A percentile compares a stretch with the other conserved stretches of the same genome.
Evolutionary conservation across 2,888 invertebrate genomes (phyloP).

Genomic region (Leptothorax acervorum): DNA sequence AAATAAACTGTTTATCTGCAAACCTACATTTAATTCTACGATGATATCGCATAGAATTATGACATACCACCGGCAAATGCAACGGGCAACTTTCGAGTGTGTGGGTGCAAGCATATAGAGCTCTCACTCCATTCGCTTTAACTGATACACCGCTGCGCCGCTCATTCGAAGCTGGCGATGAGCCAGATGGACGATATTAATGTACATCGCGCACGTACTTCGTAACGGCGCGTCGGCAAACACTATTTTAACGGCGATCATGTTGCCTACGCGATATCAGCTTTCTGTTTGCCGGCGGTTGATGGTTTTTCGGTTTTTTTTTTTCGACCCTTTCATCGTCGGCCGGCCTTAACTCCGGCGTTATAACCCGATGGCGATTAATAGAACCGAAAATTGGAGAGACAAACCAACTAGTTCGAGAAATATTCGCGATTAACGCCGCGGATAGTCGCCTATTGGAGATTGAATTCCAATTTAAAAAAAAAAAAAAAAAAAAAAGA

Average conservation of each 20-base stretch:
- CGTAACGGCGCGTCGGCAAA: conserved; percentile 51
- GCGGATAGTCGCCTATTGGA: background rate
- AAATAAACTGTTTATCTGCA: conserved; percentile 39
- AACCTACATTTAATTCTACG: conserved; percentile 22
- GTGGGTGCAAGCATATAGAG: background rate
- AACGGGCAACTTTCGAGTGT: conserved; percentile 19
- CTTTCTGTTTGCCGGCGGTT: conserved; percentile 49
- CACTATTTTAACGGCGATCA: conserved; percentile 53
- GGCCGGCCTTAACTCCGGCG: background rate
- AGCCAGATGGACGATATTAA: conserved; percentile 61
- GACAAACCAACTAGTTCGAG: background rate
- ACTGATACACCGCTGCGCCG: conserved; percentile 45
- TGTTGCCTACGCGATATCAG: conserved; percentile 40
- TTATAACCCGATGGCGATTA: conserved; percentile 43
- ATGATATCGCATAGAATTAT: conserved; percentile 27
- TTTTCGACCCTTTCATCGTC: background rate
- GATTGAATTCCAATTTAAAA: background rate
- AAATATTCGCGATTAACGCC: conserved; percentile 22
- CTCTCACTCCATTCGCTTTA: conserved; percentile 46
- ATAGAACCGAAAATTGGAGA: conserved; percentile 39
- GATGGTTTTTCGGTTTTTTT: conserved; percentile 27
- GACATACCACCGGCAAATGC: conserved; percentile 19
- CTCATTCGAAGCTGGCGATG: conserved; percentile 55
- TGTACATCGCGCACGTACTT: conserved; percentile 53
- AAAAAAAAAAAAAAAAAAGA: background rate